Evolutionary conservation across 2,797 vertebrate genomes (phyloP).

Genomic region (Mormyrus hasselquistii): DNA sequence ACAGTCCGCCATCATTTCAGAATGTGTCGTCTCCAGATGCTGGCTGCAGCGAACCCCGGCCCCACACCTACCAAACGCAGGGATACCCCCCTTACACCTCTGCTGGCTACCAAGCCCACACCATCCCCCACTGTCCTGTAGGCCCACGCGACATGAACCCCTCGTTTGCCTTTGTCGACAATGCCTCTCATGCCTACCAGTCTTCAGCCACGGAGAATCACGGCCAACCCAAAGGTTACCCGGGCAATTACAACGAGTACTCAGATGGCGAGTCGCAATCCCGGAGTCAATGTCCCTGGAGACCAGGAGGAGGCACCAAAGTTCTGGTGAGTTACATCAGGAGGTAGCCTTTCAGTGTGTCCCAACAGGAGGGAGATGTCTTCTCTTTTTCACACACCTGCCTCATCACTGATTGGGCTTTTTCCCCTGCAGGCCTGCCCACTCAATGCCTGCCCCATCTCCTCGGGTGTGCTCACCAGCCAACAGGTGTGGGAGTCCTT

Average conservation of each 20-base stretch:
- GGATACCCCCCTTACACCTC: constrained; percentile 42
- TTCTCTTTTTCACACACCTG: neutral
- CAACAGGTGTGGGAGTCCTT: constrained; percentile 74
- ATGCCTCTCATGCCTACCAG: constrained; percentile 49
- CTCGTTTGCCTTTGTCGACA: constrained; percentile 39
- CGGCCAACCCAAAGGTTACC: constrained; percentile 47
- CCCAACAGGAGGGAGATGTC: neutral
- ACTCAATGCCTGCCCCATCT: constrained; percentile 65
- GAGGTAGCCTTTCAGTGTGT: neutral
- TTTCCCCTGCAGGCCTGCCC: constrained; percentile 60
- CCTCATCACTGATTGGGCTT: neutral
- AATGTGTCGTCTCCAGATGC: constrained; percentile 39
- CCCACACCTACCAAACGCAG: constrained; percentile 26
- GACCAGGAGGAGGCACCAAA: constrained; percentile 61
- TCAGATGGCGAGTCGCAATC: constrained; percentile 40
- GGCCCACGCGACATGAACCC: constrained; percentile 38
- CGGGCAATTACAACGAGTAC: constrained; percentile 47
- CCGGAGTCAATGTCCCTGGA: constrained; percentile 62
- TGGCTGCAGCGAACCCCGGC: constrained; percentile 34
- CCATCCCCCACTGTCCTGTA: constrained; percentile 38
- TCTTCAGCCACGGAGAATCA: constrained; percentile 48
- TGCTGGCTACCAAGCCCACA: constrained; percentile 39
- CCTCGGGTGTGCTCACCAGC: constrained; percentile 59
- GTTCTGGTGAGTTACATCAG: constrained; percentile 57
- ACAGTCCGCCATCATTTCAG: constrained; percentile 41